These are phyloP conservation scores for Neoarius graeffei DNA, from an alignment of 2,113 vertebrate species.

Conservation along the genomic window DNA sequence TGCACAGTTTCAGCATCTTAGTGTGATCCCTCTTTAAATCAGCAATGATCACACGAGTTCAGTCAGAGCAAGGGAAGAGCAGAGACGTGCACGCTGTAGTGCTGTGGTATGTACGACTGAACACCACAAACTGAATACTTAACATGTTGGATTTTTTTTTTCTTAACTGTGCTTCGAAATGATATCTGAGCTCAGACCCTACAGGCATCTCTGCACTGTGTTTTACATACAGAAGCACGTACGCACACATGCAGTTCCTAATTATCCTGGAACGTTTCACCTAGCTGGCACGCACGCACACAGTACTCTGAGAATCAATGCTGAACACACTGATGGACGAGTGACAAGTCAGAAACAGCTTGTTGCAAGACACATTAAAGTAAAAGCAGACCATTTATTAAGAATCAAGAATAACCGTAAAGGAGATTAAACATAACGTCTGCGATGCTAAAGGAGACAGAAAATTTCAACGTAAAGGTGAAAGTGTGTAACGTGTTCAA, in stretches of 20 bases:
- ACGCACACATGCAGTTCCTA: slow-evolving; percentile 13
- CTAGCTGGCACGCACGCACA: not conserved
- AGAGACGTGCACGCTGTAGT: not conserved
- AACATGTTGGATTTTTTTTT: slow-evolving; percentile 1
- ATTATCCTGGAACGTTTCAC: slow-evolving; percentile 25
- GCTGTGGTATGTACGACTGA: not conserved
- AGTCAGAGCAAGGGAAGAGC: not conserved
- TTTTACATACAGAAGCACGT: slow-evolving; percentile 22
- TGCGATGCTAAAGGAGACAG: not conserved
- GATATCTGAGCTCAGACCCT: slow-evolving; percentile 28
- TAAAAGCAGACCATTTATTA: not conserved
- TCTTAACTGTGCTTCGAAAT: slow-evolving; percentile 21
- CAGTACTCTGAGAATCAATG: slow-evolving; percentile 5
- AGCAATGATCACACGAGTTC: not conserved
- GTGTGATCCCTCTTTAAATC: not conserved
- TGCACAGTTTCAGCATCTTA: not conserved
- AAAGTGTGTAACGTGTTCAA: no score
- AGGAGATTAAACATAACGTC: not conserved
- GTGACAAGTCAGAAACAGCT: slow-evolving; percentile 11
- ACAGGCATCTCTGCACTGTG: not conserved
- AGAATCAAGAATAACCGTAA: not conserved
- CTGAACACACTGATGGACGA: not conserved
- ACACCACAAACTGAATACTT: not conserved
- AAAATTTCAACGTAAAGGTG: not conserved
- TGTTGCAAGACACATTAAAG: not conserved